Evolutionary conservation across 2,113 vertebrate genomes (phyloP).

Genomic region (Crotalus horridus): DNA sequence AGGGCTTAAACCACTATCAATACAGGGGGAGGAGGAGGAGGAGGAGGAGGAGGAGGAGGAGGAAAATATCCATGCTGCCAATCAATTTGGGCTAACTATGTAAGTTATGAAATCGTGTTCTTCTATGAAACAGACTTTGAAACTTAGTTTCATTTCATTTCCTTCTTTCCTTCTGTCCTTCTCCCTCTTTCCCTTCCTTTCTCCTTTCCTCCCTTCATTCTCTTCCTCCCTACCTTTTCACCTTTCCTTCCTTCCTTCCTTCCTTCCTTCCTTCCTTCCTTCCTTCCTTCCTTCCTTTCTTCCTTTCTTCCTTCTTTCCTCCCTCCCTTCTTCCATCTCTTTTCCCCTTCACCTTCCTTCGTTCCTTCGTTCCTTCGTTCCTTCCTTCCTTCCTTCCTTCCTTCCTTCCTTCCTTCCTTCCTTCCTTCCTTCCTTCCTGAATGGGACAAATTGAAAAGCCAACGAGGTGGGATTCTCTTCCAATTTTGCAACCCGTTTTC

Average conservation of each 20-base stretch:
- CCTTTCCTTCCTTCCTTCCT: too few species aligned
- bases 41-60: neutral
- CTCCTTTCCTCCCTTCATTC: too few species aligned
- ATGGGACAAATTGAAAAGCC: neutral
- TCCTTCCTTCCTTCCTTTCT: too few species aligned
- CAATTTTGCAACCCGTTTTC: neutral
- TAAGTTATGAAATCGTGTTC: neutral
- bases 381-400: too few species aligned
- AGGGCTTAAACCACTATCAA: neutral
- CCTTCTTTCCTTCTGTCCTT: neutral
- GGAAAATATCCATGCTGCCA: neutral
- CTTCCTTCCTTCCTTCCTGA: too few species aligned
- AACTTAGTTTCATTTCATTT: neutral
- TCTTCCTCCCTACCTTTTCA: too few species aligned
- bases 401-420: too few species aligned
- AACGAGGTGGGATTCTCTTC: neutral
- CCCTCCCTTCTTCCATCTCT: too few species aligned
- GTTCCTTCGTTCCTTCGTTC: fast-evolving
- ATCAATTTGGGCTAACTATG: neutral
- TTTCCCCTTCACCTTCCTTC: neutral
- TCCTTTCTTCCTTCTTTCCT: too few species aligned
- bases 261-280: too few species aligned
- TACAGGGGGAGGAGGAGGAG: neutral
- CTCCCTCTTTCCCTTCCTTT: too few species aligned
- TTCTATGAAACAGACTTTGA: neutral